phyloP scores from a whole-genome alignment of 1,140 invertebrate genomes.

The Drosophila ironensis region DNA sequence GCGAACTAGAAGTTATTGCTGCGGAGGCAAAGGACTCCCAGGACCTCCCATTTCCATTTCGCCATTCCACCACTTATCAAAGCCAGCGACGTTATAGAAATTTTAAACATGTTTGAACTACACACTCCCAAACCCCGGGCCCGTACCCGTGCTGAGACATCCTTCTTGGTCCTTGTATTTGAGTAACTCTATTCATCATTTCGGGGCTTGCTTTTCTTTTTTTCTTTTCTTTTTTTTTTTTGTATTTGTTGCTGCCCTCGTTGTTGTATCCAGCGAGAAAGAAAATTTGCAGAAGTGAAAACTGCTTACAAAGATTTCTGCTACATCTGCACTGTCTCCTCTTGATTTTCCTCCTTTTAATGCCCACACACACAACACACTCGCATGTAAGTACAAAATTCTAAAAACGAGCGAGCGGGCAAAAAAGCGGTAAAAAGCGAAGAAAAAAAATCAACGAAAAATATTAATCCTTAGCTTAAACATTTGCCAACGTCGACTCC shows the following conservation, averaged over 20 bases:
- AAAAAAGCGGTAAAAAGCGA: too few relatives aligned
- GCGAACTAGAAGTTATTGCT: constrained; percentile 72
- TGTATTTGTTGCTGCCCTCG: too few relatives aligned
- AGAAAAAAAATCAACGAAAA: constrained; percentile 25
- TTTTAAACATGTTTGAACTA: constrained; percentile 76
- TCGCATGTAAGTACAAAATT: constrained; percentile 64
- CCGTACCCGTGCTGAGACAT: constrained; percentile 3
- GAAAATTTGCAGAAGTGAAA: constrained; percentile 71
- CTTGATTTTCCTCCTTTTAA: constrained; percentile 30
- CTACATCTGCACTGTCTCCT: constrained; percentile 26
- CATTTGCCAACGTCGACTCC: constrained; percentile 64
- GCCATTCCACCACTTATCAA: constrained; percentile 8
- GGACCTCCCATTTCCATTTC: not conserved
- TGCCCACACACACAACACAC: constrained; percentile 38
- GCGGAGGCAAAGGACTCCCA: not conserved
- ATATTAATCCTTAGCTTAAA: constrained; percentile 81
- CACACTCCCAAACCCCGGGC: constrained; percentile 30
- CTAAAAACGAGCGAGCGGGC: constrained; percentile 60
- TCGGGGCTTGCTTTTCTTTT: constrained; percentile 26
- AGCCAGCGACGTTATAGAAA: constrained; percentile 68
- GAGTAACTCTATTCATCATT: constrained; percentile 80
- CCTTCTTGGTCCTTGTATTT: constrained; percentile 51
- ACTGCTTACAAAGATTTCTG: constrained; percentile 77
- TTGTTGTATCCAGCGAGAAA: too few relatives aligned
- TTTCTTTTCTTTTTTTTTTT: constrained; percentile 15